Conservation (phyloP, 2,888 invertebrate genomes). For the Argyresthia goedartella region DNA sequence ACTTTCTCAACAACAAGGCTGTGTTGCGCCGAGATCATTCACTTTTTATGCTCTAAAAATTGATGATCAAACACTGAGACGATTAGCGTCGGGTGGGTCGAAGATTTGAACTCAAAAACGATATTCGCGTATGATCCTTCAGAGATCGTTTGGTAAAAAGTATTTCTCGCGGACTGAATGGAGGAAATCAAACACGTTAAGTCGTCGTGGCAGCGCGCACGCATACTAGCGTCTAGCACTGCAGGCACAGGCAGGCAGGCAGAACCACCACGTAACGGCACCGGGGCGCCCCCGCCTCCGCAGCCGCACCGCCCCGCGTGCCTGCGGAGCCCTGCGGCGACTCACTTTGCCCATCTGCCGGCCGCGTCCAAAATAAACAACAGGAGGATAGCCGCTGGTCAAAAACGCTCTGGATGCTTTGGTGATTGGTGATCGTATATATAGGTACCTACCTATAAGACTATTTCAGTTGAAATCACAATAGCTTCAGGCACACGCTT, state of each 20-base stretch:
- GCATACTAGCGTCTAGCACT: slow-evolving; percentile 13
- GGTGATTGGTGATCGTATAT: no score
- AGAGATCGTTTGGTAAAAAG: slow-evolving; percentile 62
- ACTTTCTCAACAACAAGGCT: slow-evolving; percentile 61
- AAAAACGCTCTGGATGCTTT: no score
- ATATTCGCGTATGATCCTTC: slow-evolving; percentile 53
- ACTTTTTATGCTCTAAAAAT: slow-evolving; percentile 21
- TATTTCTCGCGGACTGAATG: slow-evolving; percentile 71
- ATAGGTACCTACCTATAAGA: no score
- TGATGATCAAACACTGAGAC: slow-evolving; percentile 26
- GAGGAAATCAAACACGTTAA: slow-evolving; percentile 45
- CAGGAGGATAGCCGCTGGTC: no score
- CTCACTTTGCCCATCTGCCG: slow-evolving; percentile 25
- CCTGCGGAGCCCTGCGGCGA: slow-evolving; percentile 15
- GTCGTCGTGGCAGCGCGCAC: slow-evolving; percentile 48
- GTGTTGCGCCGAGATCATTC: slow-evolving; percentile 20
- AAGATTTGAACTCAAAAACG: slow-evolving; percentile 33
- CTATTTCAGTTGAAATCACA: no score
- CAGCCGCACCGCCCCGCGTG: slow-evolving; percentile 23
- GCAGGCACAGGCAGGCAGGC: slow-evolving; percentile 30
- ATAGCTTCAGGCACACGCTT: no score
- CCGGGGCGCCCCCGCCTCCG: slow-evolving; percentile 32
- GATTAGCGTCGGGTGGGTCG: slow-evolving; percentile 26
- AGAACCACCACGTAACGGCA: slow-evolving; percentile 50
- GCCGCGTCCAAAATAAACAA: background rate